Percentiles rank a stretch among this genome's conserved stretches.
Conservation (phyloP, 2,113 vertebrate species). For the Melanerpes formicivorus region DNA sequence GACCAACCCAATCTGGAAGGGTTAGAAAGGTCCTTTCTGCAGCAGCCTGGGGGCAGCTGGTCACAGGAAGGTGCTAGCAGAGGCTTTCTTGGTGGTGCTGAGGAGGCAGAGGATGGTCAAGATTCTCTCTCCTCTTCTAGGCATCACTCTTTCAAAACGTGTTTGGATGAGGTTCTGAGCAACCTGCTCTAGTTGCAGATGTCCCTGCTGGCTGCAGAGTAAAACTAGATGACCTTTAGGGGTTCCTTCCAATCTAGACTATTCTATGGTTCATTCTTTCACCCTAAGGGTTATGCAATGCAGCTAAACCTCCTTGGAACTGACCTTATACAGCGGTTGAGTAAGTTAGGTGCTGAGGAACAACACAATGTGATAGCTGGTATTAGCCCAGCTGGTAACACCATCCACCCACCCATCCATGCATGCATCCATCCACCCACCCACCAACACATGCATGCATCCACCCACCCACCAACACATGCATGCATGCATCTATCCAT, state of each 20-base stretch:
- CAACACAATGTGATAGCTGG: neutral
- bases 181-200: too few relatives aligned
- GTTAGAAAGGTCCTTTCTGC: neutral
- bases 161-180: too few relatives aligned
- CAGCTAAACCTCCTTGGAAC: neutral
- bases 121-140: neutral
- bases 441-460: too few relatives aligned
- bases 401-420: neutral
- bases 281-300: neutral
- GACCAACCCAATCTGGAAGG: neutral
- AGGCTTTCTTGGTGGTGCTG: neutral
- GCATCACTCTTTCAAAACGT: neutral
- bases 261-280: too few relatives aligned
- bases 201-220: too few relatives aligned
- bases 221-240: too few relatives aligned
- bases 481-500: too few relatives aligned
- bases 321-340: conserved; percentile 37
- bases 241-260: too few relatives aligned
- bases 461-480: too few relatives aligned
- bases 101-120: neutral
- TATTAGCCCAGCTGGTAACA: neutral
- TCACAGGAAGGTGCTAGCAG: neutral
- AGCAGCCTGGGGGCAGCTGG: neutral
- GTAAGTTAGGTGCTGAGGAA: neutral
- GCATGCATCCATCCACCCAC: neutral